Evolutionary conservation across 1,140 invertebrate species (phyloP).

Genomic region (Planococcus citri): DNA sequence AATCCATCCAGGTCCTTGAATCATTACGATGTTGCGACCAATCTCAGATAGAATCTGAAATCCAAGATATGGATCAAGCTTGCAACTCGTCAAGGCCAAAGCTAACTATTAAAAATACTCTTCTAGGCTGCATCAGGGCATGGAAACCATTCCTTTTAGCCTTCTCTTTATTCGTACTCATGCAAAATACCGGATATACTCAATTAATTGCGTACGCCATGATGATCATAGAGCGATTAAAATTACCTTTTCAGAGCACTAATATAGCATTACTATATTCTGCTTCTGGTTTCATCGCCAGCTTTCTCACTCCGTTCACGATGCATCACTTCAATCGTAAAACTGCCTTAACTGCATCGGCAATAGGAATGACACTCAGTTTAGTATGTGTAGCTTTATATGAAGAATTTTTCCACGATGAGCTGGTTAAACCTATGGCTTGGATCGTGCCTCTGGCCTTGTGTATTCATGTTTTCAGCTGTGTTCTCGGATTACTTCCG

Average conservation of each 20-base stretch:
- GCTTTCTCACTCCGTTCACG: neutral
- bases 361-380: conserved; percentile 5
- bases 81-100: neutral
- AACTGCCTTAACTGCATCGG: neutral
- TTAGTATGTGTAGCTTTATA: neutral
- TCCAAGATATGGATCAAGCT: neutral
- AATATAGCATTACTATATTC: neutral
- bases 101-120: neutral
- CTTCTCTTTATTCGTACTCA: neutral
- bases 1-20: conserved; percentile 27
- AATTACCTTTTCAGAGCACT: neutral
- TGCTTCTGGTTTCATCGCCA: neutral
- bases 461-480: conserved; percentile 33
- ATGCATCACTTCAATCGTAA: neutral
- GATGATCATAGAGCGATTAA: neutral
- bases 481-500: conserved; percentile 34
- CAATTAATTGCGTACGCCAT: neutral
- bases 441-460: neutral
- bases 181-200: neutral
- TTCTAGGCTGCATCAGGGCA: neutral
- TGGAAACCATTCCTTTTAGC: neutral
- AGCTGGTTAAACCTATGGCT: neutral
- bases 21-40: conserved; percentile 23
- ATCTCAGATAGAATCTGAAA: conserved; percentile 28
- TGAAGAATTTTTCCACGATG: neutral